A percentile compares a stretch with the other conserved stretches of the same genome.
phyloP scores from a whole-genome alignment of 2,113 vertebrate genomes.

The Semicossyphus pulcher region DNA sequence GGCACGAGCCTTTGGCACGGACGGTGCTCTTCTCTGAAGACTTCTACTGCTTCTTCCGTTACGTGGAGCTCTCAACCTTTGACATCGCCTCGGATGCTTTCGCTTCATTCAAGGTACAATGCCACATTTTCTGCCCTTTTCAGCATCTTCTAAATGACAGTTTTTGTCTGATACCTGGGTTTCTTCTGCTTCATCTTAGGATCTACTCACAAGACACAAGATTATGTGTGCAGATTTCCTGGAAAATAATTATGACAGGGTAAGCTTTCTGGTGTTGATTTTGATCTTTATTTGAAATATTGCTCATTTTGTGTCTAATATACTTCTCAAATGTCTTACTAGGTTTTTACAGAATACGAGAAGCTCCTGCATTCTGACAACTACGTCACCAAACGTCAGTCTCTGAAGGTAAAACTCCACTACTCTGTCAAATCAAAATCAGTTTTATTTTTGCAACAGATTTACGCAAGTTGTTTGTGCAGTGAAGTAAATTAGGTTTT shows the following conservation, averaged over 20 bases:
- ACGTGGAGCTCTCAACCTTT: constrained; percentile 86
- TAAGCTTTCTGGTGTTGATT: constrained; percentile 75
- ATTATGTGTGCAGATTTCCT: constrained; percentile 95
- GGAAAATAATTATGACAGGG: constrained; percentile 95
- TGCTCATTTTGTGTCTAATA: background rate
- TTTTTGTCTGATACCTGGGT: background rate
- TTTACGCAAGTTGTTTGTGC: background rate
- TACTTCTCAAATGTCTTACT: constrained; percentile 45
- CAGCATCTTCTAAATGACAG: background rate
- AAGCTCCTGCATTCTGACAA: constrained; percentile 98
- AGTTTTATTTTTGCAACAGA: background rate
- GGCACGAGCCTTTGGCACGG: constrained; percentile 85
- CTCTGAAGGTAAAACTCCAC: constrained; percentile 90
- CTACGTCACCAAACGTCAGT: constrained; percentile 98
- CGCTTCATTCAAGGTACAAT: constrained; percentile 84
- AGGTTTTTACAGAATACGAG: constrained; percentile 98
- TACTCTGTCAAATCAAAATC: background rate
- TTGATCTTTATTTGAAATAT: background rate
- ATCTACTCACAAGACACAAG: constrained; percentile 96
- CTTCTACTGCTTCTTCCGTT: constrained; percentile 85
- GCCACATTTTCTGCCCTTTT: background rate
- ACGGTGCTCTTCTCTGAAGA: constrained; percentile 84
- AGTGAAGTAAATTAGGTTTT: background rate
- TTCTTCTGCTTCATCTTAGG: constrained; percentile 80
- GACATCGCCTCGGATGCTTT: constrained; percentile 88